Percentiles rank a stretch among this genome's conserved stretches.
Evolutionary conservation across 2,797 vertebrate species (phyloP).

Genomic region (Sebastiscus albofasciatus): DNA sequence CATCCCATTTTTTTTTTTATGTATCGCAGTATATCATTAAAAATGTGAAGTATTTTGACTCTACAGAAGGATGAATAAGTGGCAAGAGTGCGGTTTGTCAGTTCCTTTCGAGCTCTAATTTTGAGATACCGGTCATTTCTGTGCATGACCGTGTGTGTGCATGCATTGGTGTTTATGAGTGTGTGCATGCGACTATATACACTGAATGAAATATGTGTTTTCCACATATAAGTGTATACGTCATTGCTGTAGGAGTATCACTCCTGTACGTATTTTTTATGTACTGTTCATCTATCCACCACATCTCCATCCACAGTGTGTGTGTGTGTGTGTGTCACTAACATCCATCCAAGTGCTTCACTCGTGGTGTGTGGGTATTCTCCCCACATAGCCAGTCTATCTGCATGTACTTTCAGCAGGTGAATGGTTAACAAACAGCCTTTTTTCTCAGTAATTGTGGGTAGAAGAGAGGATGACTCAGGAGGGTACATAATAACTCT

Average conservation of each 20-base stretch:
- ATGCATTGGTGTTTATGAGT: conserved; percentile 31
- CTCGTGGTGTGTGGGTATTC: conserved; percentile 50
- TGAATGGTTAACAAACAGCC: conserved; percentile 70
- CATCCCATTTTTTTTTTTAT: conserved; percentile 30
- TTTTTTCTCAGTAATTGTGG: conserved; percentile 72
- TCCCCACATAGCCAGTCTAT: conserved; percentile 39
- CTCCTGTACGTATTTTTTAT: conserved; percentile 32
- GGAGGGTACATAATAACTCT: conserved; percentile 73
- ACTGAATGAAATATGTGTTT: conserved; percentile 49
- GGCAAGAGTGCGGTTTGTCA: conserved; percentile 35
- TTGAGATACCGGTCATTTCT: conserved; percentile 39
- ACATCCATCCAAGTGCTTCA: conserved; percentile 60
- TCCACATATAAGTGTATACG: conserved; percentile 50
- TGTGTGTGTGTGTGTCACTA: conserved; percentile 38
- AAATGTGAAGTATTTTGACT: conserved; percentile 41
- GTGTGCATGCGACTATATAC: conserved; percentile 37
- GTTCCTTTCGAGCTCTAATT: conserved; percentile 33
- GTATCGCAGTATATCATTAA: conserved; percentile 24
- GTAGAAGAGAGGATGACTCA: conserved; percentile 78
- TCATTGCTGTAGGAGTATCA: conserved; percentile 59
- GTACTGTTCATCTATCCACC: conserved; percentile 1
- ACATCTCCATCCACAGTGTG: conserved; percentile 36
- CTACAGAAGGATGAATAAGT: conserved; percentile 30
- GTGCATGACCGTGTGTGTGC: conserved; percentile 38
- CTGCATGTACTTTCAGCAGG: conserved; percentile 58